Evolutionary conservation across 2,797 vertebrate genomes (phyloP).

Genomic region (Malurus leucopterus): DNA sequence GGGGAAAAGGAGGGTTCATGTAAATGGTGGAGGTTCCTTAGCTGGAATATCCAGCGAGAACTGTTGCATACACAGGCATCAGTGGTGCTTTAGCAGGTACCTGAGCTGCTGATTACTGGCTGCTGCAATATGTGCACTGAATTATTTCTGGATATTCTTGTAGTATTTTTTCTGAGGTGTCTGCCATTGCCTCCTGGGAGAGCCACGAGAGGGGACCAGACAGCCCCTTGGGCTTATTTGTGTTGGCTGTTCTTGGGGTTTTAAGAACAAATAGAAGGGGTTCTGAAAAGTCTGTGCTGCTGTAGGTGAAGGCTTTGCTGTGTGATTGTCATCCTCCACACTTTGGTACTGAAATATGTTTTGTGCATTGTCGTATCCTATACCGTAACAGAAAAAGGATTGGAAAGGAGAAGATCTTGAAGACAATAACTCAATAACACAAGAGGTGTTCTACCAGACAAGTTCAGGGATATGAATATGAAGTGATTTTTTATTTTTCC

Average conservation of each 20-base stretch:
- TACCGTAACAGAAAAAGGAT: background rate
- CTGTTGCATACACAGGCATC: background rate
- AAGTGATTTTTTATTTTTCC: background rate
- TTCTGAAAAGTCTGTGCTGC: background rate
- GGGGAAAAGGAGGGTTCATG: background rate
- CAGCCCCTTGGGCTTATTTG: background rate
- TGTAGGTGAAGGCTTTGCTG: background rate
- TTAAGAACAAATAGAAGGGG: background rate
- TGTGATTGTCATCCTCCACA: background rate
- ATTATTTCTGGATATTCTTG: background rate
- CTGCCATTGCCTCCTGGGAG: background rate
- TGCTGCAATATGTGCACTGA: background rate
- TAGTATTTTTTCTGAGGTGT: background rate
- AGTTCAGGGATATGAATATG: background rate
- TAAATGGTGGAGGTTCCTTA: background rate
- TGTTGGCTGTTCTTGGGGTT: fast-evolving
- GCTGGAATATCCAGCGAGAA: background rate
- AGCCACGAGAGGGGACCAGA: background rate
- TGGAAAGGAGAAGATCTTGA: background rate
- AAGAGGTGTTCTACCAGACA: background rate
- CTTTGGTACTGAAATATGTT: background rate
- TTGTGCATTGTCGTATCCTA: background rate
- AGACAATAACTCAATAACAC: background rate
- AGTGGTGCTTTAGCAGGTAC: background rate
- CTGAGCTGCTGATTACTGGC: background rate